Evolutionary conservation across 2,113 vertebrate species (phyloP).

Genomic region (Thinocorus orbignyianus): DNA sequence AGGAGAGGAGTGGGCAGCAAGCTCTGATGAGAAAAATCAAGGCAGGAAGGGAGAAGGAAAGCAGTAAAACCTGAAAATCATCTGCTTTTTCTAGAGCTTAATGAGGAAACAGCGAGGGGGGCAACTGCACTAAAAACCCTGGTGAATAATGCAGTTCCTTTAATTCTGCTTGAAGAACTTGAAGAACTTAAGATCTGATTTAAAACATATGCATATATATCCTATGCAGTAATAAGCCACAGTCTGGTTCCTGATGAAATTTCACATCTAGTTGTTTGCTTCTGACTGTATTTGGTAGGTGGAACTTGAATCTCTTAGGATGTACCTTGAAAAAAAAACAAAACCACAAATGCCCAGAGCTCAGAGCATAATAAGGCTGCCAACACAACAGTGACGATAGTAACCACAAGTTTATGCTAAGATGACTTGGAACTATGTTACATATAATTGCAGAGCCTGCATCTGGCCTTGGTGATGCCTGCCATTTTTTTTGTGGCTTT

Average conservation of each 20-base stretch:
- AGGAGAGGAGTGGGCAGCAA: neutral
- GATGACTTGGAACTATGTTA: neutral
- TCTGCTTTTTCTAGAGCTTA: neutral
- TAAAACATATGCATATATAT: neutral
- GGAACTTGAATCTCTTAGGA: neutral
- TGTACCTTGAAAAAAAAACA: neutral
- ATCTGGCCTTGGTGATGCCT: neutral
- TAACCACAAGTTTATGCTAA: neutral
- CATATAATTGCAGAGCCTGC: neutral
- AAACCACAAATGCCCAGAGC: neutral
- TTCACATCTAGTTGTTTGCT: neutral
- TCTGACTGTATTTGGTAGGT: neutral
- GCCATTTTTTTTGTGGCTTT: slow-evolving; percentile 13
- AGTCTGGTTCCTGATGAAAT: neutral
- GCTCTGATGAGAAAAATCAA: neutral
- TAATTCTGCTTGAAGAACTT: neutral
- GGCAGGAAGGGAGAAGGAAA: neutral
- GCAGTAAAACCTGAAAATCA: neutral
- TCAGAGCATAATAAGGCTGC: neutral
- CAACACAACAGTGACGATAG: neutral
- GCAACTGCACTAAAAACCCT: neutral
- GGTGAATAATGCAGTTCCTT: neutral
- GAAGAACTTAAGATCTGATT: neutral
- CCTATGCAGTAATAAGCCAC: neutral
- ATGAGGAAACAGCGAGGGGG: neutral